phyloP scores from a whole-genome alignment of 2,888 invertebrate species.

The Megalurothrips usitatus region DNA sequence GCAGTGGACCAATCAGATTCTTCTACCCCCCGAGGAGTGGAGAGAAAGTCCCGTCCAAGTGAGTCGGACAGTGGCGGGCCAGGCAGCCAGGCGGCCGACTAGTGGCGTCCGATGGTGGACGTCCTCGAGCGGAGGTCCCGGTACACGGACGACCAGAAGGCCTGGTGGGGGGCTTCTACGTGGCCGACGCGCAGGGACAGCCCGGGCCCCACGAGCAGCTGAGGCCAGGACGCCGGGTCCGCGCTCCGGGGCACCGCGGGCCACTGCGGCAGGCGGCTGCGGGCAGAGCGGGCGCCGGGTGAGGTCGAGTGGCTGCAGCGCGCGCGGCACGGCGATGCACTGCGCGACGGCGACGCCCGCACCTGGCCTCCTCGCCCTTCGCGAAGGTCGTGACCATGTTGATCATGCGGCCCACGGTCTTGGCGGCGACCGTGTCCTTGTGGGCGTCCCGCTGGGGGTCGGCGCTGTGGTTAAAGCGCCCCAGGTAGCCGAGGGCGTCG shows the following conservation, averaged over 20 bases:
- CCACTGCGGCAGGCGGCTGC: neutral
- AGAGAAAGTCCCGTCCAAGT: too few species aligned
- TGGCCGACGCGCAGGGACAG: neutral
- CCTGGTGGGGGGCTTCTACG: neutral
- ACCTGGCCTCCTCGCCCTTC: neutral
- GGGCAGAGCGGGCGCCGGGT: neutral
- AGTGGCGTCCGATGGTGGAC: neutral
- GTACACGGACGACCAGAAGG: conserved; percentile 6
- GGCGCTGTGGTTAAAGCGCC: neutral
- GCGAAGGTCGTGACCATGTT: neutral
- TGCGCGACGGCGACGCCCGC: too few species aligned
- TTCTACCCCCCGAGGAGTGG: neutral
- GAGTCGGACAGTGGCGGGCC: too few species aligned
- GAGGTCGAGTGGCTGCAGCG: too few species aligned
- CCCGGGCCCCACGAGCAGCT: neutral
- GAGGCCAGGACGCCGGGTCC: neutral
- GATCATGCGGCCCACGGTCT: neutral
- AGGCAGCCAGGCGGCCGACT: too few species aligned
- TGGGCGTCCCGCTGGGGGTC: neutral
- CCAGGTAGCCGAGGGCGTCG: neutral
- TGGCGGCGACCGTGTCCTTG: neutral
- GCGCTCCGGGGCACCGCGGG: neutral
- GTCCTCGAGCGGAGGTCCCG: neutral
- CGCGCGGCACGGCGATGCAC: too few species aligned
- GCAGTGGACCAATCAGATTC: neutral